These are phyloP conservation scores for Trachythela sp. DNA, from an alignment of 64 coral and sea anemone species.

Conservation along the genomic window DNA sequence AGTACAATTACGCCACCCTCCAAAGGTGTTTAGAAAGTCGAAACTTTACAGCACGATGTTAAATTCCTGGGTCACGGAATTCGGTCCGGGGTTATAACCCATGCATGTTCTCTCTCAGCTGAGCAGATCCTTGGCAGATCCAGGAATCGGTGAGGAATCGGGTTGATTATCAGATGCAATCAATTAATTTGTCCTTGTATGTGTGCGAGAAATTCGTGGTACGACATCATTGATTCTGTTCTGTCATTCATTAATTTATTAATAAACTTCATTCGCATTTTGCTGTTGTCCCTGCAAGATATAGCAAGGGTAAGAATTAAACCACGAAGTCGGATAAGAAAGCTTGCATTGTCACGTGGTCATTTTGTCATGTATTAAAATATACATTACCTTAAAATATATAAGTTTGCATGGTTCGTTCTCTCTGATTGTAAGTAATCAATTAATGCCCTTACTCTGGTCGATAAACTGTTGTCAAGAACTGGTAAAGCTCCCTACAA, in stretches of 20 bases:
- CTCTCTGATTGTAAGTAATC: slow-evolving; percentile 80
- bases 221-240: slow-evolving; percentile 98
- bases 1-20: too few relatives aligned
- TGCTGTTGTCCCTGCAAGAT: slow-evolving; percentile 67
- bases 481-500: slow-evolving; percentile 74
- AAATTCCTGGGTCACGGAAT: too few relatives aligned
- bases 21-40: too few relatives aligned
- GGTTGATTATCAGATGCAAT: background rate
- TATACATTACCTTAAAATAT: slow-evolving; percentile 66
- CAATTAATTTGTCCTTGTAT: slow-evolving; percentile 80
- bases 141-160: too few relatives aligned
- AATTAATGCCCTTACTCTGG: slow-evolving; percentile 72
- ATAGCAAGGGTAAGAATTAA: too few relatives aligned
- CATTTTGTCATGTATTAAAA: too few relatives aligned
- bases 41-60: too few relatives aligned
- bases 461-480: slow-evolving; percentile 68
- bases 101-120: too few relatives aligned
- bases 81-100: too few relatives aligned
- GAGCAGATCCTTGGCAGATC: too few relatives aligned
- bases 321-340: background rate
- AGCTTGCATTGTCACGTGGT: too few relatives aligned
- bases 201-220: slow-evolving; percentile 85
- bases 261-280: slow-evolving; percentile 63
- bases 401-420: slow-evolving; percentile 73
- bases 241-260: slow-evolving; percentile 80